These are phyloP conservation scores for Thaleichthys pacificus DNA, from an alignment of 2,797 vertebrate genomes.

Conservation along the genomic window DNA sequence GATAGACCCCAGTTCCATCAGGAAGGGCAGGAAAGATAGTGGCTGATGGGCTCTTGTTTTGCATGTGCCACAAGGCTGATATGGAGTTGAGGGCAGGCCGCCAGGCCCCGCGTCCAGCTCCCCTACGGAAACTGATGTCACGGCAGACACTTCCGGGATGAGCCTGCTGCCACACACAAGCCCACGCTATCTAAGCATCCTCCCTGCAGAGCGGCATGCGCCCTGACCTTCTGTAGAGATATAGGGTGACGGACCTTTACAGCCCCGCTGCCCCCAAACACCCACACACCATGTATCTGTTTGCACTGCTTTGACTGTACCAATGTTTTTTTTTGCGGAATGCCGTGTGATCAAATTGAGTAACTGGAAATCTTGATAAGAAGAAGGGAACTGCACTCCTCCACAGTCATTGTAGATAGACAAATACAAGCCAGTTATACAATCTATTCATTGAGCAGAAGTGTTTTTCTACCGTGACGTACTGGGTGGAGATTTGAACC, in stretches of 20 bases:
- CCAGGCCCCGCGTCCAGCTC: slow-evolving; percentile 19
- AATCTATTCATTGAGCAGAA: no score
- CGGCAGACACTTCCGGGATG: slow-evolving; percentile 17
- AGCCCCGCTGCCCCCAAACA: not conserved
- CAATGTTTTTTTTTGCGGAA: not conserved
- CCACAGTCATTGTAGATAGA: slow-evolving; percentile 7
- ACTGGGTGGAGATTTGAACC: no score
- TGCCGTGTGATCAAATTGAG: not conserved
- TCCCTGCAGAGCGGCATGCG: not conserved
- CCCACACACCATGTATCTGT: not conserved
- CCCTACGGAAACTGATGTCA: slow-evolving; percentile 51
- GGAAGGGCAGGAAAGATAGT: slow-evolving; percentile 11
- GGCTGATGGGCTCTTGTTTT: slow-evolving; percentile 15
- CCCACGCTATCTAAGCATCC: slow-evolving; percentile 6
- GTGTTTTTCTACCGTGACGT: no score
- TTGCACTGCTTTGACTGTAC: not conserved
- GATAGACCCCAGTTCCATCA: not conserved
- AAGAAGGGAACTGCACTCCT: not conserved
- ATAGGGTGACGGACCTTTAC: not conserved
- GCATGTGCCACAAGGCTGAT: slow-evolving; percentile 37
- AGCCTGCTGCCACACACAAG: not conserved
- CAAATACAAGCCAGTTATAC: slow-evolving; percentile 12
- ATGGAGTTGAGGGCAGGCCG: slow-evolving; percentile 35
- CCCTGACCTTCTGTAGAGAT: not conserved
- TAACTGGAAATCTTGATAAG: slow-evolving; percentile 16